Percentiles rank a stretch among this genome's conserved stretches.
These are phyloP conservation scores for Daboia siamensis DNA, from an alignment of 2,113 vertebrate genomes.

Conservation along the genomic window DNA sequence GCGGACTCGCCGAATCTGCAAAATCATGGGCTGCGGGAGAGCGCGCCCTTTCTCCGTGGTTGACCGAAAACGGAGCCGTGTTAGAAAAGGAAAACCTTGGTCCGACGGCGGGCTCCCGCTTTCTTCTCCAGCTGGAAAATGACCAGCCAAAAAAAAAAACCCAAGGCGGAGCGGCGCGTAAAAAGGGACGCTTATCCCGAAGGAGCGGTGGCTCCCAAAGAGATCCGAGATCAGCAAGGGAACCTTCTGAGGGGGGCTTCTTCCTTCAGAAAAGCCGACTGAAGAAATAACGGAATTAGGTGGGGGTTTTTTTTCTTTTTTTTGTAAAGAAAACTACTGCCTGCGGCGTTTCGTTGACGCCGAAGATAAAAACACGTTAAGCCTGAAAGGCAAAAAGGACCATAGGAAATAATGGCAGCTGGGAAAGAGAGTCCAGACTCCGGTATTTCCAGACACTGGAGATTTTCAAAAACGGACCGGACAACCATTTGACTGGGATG, in stretches of 20 bases:
- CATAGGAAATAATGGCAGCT: neutral
- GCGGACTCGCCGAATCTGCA: neutral
- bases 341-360: neutral
- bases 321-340: neutral
- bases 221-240: neutral
- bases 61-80: neutral
- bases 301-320: neutral
- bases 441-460: neutral
- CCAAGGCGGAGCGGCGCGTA: neutral
- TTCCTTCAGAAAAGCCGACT: neutral
- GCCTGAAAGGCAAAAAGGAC: neutral
- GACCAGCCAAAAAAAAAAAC: neutral
- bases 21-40: neutral
- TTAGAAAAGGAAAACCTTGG: neutral
- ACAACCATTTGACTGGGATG: neutral
- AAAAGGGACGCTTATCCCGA: neutral
- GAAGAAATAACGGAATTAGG: neutral
- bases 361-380: neutral
- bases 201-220: neutral
- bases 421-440: neutral
- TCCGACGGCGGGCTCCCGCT: neutral
- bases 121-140: neutral
- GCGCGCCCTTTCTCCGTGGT: neutral
- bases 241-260: no score
- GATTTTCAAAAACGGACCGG: neutral